Evolutionary conservation across 2,888 invertebrate species (phyloP).

Genomic region (Meliscaeva auricollis): DNA sequence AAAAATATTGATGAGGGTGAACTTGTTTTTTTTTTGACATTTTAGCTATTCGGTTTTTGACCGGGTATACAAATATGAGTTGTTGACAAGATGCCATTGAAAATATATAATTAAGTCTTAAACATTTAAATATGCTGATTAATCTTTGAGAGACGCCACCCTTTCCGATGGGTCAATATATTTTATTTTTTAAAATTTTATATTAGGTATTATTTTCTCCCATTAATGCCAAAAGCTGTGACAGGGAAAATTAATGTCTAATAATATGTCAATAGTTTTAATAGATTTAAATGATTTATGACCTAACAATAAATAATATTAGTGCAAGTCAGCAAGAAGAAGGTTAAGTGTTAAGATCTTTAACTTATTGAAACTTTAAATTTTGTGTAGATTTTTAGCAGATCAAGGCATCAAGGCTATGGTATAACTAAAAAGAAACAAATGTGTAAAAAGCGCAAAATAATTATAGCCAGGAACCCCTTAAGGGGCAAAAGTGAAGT

Average conservation of each 20-base stretch:
- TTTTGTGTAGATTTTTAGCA: not conserved
- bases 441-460: no score
- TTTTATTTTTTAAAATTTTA: no score
- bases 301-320: not conserved
- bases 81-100: conserved; percentile 25
- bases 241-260: not conserved
- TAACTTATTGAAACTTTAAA: not conserved
- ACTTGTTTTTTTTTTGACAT: conserved; percentile 34
- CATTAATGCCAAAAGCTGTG: not conserved
- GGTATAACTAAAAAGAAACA: no score
- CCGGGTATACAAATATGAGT: not conserved
- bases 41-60: not conserved
- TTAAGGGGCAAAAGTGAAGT: no score
- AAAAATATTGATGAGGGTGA: conserved; percentile 33
- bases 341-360: not conserved
- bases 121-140: not conserved
- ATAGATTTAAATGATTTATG: not conserved
- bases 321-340: not conserved
- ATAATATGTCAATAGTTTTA: not conserved
- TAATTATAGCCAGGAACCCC: no score
- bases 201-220: not conserved
- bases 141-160: not conserved
- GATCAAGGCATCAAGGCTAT: no score
- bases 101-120: not conserved
- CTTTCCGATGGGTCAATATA: not conserved